Conservation (phyloP, 2,113 vertebrate genomes). For the Chlamydotis undulata region DNA sequence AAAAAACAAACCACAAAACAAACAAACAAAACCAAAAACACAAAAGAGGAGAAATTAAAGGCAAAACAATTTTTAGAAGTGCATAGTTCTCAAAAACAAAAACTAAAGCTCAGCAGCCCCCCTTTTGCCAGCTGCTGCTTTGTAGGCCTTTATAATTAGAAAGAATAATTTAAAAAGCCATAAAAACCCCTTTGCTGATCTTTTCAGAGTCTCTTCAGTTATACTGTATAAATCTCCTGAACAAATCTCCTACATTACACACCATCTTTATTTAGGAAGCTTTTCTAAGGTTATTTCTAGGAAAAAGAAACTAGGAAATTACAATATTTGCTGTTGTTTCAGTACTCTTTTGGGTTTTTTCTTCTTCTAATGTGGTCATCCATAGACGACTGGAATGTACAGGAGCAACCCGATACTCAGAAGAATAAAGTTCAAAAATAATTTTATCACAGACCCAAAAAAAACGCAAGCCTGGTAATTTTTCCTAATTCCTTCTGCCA, state of each 20-base stretch:
- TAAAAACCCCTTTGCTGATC: not conserved
- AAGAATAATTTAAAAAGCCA: not conserved
- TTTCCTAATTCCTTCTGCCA: slow-evolving; percentile 40
- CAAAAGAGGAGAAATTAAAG: not conserved
- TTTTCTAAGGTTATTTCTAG: slow-evolving; percentile 20
- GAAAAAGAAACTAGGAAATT: slow-evolving; percentile 28
- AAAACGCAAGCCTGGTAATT: slow-evolving; percentile 3
- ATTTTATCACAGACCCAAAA: not conserved
- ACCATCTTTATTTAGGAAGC: not conserved
- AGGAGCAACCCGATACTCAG: not conserved
- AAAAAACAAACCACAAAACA: not conserved
- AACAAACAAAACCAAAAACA: not conserved
- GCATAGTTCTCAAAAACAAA: not conserved
- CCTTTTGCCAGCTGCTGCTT: not conserved
- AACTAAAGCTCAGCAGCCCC: not conserved
- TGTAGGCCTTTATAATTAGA: not conserved
- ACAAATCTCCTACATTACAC: not conserved
- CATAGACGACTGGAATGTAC: not conserved
- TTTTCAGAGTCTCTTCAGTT: not conserved
- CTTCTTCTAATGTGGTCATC: not conserved
- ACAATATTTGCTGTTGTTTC: slow-evolving; percentile 32
- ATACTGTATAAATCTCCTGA: not conserved
- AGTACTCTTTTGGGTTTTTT: not conserved
- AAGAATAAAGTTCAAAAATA: slow-evolving; percentile 13
- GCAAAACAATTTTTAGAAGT: not conserved